These are phyloP conservation scores for Tretioscincus oriximinensis DNA, from an alignment of 2,113 vertebrate genomes.

Conservation along the genomic window DNA sequence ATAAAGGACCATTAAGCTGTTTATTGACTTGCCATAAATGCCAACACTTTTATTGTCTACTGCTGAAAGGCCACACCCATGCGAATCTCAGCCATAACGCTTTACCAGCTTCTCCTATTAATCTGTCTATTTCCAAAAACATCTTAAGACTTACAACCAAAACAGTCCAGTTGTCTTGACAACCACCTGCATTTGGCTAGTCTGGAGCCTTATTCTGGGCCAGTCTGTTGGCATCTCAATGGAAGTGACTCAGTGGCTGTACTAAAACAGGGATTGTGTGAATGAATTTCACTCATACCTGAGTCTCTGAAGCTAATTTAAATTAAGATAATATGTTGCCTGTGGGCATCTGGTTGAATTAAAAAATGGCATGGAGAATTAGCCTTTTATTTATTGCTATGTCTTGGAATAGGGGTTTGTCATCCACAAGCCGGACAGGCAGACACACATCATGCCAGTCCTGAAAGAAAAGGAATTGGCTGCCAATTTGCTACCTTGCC, in stretches of 20 bases:
- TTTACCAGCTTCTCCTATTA: background rate
- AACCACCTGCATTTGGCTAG: background rate
- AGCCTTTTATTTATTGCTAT: too few relatives aligned
- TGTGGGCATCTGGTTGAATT: constrained; percentile 19
- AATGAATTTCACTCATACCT: background rate
- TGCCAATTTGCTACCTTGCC: too few relatives aligned
- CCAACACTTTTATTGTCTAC: background rate
- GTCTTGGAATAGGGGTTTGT: too few relatives aligned
- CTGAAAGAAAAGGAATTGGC: too few relatives aligned
- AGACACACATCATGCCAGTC: too few relatives aligned
- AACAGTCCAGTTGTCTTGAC: background rate
- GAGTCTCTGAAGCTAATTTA: background rate
- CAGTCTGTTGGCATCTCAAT: background rate
- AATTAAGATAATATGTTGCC: background rate
- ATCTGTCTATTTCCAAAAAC: background rate
- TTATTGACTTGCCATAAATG: too few relatives aligned
- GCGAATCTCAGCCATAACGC: background rate
- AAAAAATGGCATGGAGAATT: background rate
- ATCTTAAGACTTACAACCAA: background rate
- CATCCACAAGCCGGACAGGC: too few relatives aligned
- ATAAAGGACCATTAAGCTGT: background rate
- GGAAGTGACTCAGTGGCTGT: background rate
- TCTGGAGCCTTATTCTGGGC: background rate
- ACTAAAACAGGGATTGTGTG: constrained; percentile 18
- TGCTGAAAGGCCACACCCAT: background rate